Base-by-base conservation (phyloP, 1,140 invertebrate species). In the Lucilia sericata region DNA sequence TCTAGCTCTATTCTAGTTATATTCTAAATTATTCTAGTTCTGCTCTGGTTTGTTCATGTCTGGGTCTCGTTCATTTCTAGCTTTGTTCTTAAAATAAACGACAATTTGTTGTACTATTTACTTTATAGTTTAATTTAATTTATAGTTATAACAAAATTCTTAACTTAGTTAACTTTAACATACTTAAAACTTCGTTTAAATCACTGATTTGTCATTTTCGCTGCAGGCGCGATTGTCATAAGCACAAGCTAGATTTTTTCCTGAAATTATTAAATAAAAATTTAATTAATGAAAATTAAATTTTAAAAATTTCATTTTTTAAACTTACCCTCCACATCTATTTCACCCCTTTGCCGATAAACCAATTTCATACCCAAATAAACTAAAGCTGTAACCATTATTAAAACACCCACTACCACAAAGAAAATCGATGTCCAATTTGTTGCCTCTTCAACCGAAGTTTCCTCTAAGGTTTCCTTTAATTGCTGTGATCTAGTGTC, bases 281-380 rank as follows among this genome's bases (percentile, higher is more conserved):
- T 25, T 60, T 21, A 65, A 60, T 25, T 60, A 13, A 65, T 70
- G 65, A 82, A 82, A 82, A 65, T 13, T 70, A 36, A 36, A 47
- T 19, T 10, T 42, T 42, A 47, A 76, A 76, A 76, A 49, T 42
- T 78, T 42, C 17, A n/a, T n/a, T 75, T 34, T 75, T 49, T 42
- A 47, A 78, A 78, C 82, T 74, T 30, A 83, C 82, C 82, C 17
- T 74, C 82, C 17, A 83, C 82, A 70, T 83, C 82, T 19, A 83
- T 10, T 74, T 83, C 34, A 0, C 70, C 82, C 5, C n/a, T 60
- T 30, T 83, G 60, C n/a, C 14, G 7, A 3, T 65, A 30, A 14
- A 84, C 2, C 8, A 84, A 25, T 34, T 36, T 76, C 9, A 78
- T 19, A 1, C 19, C 74, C 12, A 84, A 65, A 80, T 12, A 55